Conservation (phyloP, 2,113 vertebrate genomes). For the Oryzias celebensis region DNA sequence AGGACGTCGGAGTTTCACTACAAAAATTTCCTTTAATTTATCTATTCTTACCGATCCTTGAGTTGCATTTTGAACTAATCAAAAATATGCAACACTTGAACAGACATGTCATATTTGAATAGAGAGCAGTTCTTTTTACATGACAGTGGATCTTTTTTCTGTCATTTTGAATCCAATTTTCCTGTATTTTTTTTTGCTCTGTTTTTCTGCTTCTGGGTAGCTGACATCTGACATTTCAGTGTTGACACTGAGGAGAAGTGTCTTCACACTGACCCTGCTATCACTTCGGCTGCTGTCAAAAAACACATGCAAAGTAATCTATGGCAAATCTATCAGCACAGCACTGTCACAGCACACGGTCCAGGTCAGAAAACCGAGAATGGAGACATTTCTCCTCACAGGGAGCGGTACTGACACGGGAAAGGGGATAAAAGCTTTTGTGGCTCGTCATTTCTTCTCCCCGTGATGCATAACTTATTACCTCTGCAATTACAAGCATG, state of each 20-base stretch:
- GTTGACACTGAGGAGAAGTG: conserved; percentile 54
- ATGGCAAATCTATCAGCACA: conserved; percentile 25
- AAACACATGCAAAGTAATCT: conserved; percentile 26
- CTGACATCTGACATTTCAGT: conserved; percentile 41
- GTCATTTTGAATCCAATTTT: conserved; percentile 41
- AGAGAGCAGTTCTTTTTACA: conserved; percentile 23
- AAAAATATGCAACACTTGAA: not conserved
- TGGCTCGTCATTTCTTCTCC: conserved; percentile 20
- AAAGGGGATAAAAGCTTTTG: conserved; percentile 37
- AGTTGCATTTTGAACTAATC: not conserved
- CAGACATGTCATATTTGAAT: conserved; percentile 19
- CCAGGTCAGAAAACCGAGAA: conserved; percentile 8
- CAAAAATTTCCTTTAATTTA: too few species aligned
- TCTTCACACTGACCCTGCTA: conserved; percentile 35
- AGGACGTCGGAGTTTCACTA: too few species aligned
- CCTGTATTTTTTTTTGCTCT: not conserved
- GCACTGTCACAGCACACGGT: not conserved
- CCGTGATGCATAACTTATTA: conserved; percentile 39
- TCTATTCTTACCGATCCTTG: too few species aligned
- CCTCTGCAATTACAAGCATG: conserved; percentile 44
- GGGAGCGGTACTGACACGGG: conserved; percentile 4
- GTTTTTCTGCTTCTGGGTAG: conserved; percentile 30
- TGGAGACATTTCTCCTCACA: conserved; percentile 14
- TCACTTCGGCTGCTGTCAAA: conserved; percentile 42
- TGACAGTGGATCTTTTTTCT: conserved; percentile 32